Evolutionary conservation across 2,113 vertebrate genomes (phyloP).

Genomic region (Apodemus speciosus): DNA sequence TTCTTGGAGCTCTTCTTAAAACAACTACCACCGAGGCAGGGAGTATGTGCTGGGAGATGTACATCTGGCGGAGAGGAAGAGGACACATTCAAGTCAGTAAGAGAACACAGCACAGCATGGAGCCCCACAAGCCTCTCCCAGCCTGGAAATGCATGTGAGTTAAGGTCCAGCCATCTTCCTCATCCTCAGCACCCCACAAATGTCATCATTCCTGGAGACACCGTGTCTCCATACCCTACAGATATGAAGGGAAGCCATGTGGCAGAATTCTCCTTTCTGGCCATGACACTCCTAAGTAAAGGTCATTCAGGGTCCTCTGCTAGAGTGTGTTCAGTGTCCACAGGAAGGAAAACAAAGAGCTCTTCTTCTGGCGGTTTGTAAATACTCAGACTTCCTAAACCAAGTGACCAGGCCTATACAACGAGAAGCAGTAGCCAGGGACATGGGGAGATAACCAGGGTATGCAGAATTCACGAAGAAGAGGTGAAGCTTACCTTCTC

Average conservation of each 20-base stretch:
- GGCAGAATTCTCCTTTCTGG: neutral
- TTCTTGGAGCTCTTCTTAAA: constrained; percentile 58
- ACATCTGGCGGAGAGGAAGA: constrained; percentile 30
- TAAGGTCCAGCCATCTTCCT: neutral
- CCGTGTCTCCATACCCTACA: neutral
- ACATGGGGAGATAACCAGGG: neutral
- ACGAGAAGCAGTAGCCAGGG: neutral
- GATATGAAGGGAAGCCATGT: neutral
- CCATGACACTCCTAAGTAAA: neutral
- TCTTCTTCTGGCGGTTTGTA: neutral
- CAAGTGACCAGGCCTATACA: neutral
- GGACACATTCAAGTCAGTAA: constrained; percentile 27
- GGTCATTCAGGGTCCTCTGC: neutral
- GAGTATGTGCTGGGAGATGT: constrained; percentile 4
- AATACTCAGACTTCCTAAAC: constrained; percentile 19
- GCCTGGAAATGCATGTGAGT: neutral
- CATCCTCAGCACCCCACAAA: neutral
- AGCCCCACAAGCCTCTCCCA: neutral
- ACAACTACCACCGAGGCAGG: constrained; percentile 55
- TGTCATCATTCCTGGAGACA: neutral
- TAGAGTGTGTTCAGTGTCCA: neutral
- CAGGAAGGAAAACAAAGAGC: neutral
- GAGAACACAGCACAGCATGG: neutral
- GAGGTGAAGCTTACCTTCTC: neutral
- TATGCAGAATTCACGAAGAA: neutral